These are phyloP conservation scores for Cnemophilus loriae DNA, from an alignment of 2,113 vertebrate genomes.

Conservation along the genomic window DNA sequence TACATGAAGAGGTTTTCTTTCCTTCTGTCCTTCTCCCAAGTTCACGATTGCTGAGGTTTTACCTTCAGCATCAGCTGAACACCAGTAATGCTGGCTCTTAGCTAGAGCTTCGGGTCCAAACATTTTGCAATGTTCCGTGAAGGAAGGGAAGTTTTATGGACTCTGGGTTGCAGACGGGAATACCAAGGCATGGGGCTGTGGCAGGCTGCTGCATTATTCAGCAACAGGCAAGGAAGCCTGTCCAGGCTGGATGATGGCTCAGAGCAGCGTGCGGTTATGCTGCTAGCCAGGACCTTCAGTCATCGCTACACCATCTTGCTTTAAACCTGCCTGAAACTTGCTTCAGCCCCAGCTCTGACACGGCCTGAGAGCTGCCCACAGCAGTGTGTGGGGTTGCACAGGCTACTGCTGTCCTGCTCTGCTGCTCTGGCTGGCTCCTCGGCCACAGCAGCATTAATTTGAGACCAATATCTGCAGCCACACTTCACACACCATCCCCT, in stretches of 20 bases:
- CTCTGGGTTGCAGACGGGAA: background rate
- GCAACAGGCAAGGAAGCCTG: background rate
- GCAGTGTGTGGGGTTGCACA: fast-evolving
- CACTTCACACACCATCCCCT: background rate
- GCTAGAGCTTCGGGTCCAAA: background rate
- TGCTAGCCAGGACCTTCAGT: background rate
- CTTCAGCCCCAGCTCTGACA: background rate
- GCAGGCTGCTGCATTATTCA: background rate
- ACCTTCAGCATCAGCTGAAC: background rate
- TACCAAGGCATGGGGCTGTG: background rate
- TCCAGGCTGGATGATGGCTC: background rate
- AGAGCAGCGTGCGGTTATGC: fast-evolving
- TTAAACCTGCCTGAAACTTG: background rate
- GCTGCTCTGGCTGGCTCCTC: background rate
- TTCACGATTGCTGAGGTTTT: background rate
- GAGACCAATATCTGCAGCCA: background rate
- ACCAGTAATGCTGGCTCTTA: background rate
- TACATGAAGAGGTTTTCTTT: background rate
- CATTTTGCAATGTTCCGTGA: fast-evolving
- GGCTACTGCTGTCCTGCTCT: background rate
- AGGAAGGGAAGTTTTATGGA: background rate
- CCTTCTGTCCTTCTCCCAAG: background rate
- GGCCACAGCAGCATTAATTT: background rate
- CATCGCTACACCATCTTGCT: background rate
- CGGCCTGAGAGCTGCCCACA: background rate